Evolutionary conservation across 2,797 vertebrate genomes (phyloP), one percentile per base, ranked within the genome.

Genomic region (Acanthiza pusilla): DNA sequence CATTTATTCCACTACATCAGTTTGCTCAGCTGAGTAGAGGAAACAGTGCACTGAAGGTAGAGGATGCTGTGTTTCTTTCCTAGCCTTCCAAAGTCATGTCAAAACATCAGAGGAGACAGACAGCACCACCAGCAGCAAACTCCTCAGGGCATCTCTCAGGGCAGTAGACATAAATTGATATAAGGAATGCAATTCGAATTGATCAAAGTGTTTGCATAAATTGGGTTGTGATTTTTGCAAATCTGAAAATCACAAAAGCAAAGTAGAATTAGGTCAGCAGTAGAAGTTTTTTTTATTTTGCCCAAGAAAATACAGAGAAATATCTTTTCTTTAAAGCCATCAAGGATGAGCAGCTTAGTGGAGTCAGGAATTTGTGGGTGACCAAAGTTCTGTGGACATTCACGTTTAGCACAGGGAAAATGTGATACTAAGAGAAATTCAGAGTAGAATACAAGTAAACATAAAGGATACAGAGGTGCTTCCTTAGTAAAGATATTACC

Each of bases 1-100:
- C 63, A 91, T 91, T 92, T 93, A 73, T 94, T 93, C 76, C 90
- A 91, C 88, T 81, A 45, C 43, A 75, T 60, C 62, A 34, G 29
- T 90, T 94, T 94, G 36, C 73, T 86, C 90, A 91, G 55, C 58
- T 86, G 79, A 62, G 22, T 51, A 45, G 10, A 45, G 51, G 36
- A 72, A 19, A 66, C 16, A 42, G 27, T 17, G 40, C 43, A 29
- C 27, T 25, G 22, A 83, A 84, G 54, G 48, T 4, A 81, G 38
- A 47, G 36, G 29, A 71, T 63, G 18, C 63, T 82, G 17, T 54
- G 18, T 75, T 79, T 91, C 71, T 74, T 68, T 75, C 47, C 38
- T 62, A 84, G 54, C 27, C 29, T 86, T 88, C 38, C 77, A 87
- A 84, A 71, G 51, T n/a, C 51, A 25, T 7, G 15, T 53, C 29